phyloP scores from a whole-genome alignment of 2,888 invertebrate genomes.

The Callyntrura guangdongensis region DNA sequence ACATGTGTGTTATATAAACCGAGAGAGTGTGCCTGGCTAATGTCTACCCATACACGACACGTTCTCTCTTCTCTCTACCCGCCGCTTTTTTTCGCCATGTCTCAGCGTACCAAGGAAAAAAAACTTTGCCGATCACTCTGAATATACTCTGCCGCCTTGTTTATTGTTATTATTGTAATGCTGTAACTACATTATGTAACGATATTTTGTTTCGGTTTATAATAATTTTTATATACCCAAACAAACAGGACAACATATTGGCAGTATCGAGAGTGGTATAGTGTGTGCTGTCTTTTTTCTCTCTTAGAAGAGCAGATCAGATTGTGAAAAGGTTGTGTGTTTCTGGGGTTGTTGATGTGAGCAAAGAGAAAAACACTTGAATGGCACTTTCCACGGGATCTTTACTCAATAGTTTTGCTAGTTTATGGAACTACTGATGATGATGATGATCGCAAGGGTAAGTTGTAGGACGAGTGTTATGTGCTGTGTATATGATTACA shows the following conservation, averaged over 20 bases:
- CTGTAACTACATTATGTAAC: neutral
- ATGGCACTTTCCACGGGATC: conserved; percentile 48
- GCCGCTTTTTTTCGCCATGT: neutral
- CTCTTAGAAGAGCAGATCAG: neutral
- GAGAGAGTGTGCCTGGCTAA: too few relatives aligned
- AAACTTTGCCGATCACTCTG: too few relatives aligned
- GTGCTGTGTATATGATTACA: conserved; percentile 32
- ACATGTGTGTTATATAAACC: neutral
- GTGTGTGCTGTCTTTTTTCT: neutral
- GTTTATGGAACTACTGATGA: conserved; percentile 7
- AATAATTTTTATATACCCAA: neutral
- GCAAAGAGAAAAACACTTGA: conserved; percentile 49
- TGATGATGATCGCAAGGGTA: neutral
- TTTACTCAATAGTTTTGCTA: conserved; percentile 55
- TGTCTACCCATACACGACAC: neutral
- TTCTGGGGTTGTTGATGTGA: neutral
- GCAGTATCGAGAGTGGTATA: too few relatives aligned
- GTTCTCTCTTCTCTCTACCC: neutral
- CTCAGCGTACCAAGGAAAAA: neutral
- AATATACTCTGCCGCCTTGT: neutral
- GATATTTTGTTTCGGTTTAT: neutral
- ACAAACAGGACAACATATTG: too few relatives aligned
- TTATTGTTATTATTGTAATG: conserved; percentile 19
- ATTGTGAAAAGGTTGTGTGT: neutral
- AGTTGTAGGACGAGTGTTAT: neutral